Percentiles rank a stretch among this genome's conserved stretches.
Conservation (phyloP, 2,797 vertebrate species). For the Eleutherodactylus coqui region DNA sequence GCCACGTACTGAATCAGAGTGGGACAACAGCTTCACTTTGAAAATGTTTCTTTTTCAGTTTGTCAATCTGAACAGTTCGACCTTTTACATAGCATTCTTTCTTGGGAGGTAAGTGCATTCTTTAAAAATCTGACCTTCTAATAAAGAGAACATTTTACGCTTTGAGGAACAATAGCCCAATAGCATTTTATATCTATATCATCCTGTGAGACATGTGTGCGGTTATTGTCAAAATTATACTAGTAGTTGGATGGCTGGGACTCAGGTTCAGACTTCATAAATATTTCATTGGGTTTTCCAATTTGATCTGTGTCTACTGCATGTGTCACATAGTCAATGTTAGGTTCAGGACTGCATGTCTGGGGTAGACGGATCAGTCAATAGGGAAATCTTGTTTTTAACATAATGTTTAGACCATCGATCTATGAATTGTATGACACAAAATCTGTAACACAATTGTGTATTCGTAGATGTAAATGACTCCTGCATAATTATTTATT, state of each 20-base stretch:
- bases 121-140: neutral
- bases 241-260: neutral
- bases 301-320: neutral
- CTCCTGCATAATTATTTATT: neutral
- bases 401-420: neutral
- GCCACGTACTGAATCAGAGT: conserved; percentile 92
- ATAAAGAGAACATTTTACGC: neutral
- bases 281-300: neutral
- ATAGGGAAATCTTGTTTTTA: neutral
- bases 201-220: neutral
- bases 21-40: conserved; percentile 96
- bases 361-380: neutral
- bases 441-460: neutral
- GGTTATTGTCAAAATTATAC: neutral
- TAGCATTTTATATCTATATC: neutral
- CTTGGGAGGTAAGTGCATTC: conserved; percentile 84
- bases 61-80: conserved; percentile 95
- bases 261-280: neutral
- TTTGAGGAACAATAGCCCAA: neutral
- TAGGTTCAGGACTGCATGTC: neutral
- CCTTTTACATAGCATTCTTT: conserved; percentile 96
- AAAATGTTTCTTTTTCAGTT: conserved; percentile 98
- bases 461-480: neutral
- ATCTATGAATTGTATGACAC: neutral
- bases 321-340: neutral